Base-by-base conservation (phyloP, 2,888 invertebrate genomes). In the Spicauda simplicius region DNA sequence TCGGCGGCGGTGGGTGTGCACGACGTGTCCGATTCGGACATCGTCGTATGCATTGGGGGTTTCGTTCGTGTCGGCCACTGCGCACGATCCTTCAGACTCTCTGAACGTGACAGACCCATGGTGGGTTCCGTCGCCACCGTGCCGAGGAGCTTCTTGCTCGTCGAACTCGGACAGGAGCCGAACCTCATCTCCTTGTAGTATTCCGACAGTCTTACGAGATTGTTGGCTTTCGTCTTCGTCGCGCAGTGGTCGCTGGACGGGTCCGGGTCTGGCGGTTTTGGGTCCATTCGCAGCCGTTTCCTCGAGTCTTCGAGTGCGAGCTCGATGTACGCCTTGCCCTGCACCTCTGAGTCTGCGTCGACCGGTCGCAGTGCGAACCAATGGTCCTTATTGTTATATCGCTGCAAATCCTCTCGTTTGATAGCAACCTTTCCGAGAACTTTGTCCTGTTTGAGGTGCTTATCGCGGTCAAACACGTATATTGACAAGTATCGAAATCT, bases 271-370 rank as follows among this genome's bases (percentile, higher is more conserved):
- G 91, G 91, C 69, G 90, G 91, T 70, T 90, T 91, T 53, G 93
- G 91, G 84, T 95, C 92, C 92, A 94, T 81, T 70, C 92, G 91
- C 69, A 93, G 73, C 73, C 92, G 82, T 73, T 91, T 91, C 72
- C 94, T 90, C 70, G 94, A 94, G 73, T 95, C 94, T 74, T 96
- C 95, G 81, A 96, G 95, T 71, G 94, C 94, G 72, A 98, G 95
- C 86, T 97, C 97, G 76, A 98, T 95, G 83, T 97, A 97, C 58
- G 96, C 97, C 93, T 98, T 98, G 73, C 97, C 97, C 90, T 97
- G 97, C 66, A 98, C 98, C 90, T 98, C 98, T 0, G 97, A 97
- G 86, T 98, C 97, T 2, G 97, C 97, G 88, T 98, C 97, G 30
- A 98, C 97, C 37, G 97, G 96, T 78, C 96, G 94, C 85, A 97